phyloP scores from a whole-genome alignment of 2,113 vertebrate genomes.

The Quiscalus mexicanus region DNA sequence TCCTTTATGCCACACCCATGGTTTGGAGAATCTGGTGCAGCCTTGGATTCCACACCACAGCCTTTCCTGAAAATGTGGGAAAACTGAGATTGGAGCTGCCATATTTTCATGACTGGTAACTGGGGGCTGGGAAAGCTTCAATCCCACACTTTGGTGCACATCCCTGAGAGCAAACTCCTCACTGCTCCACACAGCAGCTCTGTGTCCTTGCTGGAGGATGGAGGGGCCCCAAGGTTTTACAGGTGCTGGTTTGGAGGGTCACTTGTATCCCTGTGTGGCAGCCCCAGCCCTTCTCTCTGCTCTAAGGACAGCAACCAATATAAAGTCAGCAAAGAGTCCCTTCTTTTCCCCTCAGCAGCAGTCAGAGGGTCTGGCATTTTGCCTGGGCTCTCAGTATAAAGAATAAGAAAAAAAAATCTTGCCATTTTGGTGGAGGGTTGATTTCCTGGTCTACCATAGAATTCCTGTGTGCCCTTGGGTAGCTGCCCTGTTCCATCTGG shows the following conservation, averaged over 20 bases:
- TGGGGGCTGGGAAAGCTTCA: not conserved
- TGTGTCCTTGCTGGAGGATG: not conserved
- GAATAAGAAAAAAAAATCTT: not conserved
- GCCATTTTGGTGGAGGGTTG: not conserved
- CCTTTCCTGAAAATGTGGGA: not conserved
- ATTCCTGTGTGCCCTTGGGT: not conserved
- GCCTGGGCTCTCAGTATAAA: not conserved
- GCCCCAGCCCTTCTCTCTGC: not conserved
- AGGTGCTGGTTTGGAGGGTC: not conserved
- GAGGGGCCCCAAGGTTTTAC: not conserved
- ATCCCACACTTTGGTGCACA: not conserved
- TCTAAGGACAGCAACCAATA: not conserved
- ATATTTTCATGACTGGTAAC: rapidly evolving
- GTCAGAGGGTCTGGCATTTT: rapidly evolving
- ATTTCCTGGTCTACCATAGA: not conserved
- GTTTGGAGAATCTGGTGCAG: not conserved
- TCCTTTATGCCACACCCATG: rapidly evolving
- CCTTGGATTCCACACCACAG: not conserved
- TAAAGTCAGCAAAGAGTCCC: not conserved
- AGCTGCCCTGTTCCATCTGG: not conserved
- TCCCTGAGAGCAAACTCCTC: not conserved
- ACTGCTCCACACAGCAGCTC: not conserved
- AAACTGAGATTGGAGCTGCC: not conserved
- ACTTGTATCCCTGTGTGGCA: not conserved
- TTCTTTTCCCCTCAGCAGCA: not conserved